Evolutionary conservation across 1,140 invertebrate species (phyloP), one percentile per base, ranked within the genome.

Genomic region (Cephus cinctus): DNA sequence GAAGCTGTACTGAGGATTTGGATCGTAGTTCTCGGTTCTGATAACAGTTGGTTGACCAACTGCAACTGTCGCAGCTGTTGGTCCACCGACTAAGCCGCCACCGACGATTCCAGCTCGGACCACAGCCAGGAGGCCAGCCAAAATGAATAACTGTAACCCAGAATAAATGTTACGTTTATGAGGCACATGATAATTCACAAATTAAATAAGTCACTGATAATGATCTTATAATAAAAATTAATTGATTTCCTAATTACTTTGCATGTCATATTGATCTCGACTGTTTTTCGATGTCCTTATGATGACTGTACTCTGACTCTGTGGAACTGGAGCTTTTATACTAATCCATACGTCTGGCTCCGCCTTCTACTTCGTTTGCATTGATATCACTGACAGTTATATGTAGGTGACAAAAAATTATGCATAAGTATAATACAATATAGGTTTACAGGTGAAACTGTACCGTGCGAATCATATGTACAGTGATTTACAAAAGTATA

Each of bases 1-100:
- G 73, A 83, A 88, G 63, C 80, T 83, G 67, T 89, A 89, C 31
- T 83, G 81, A 2, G 86, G 87, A 71, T 86, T 81, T 4, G 84
- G 80, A 69, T 87, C 84, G 52, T 81, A 79, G 15, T 83, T 80
- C 63, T 87, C 83, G 0, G 78, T 51, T 45, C 54, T 64, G 40
- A 73, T 59, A 21, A 77, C 65, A 12, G 61, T 50, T 21, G 63
- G 74, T 54, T 59, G 57, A 22, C 65, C 61, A 44, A 66, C 57
- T 31, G 60, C 59, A n/a, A 64, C 52, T 21, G 67, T 51, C 6
- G 66, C 53, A 42, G 57, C 54, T 43, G 48, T 51, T 36, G 59
- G 52, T 35, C 16, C 4, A 3, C 8, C 16, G 12, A 50, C 30
- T 9, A 32, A 16, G n/a, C 31, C 23, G 14, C 30, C 34, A 1